Base-by-base conservation (phyloP, 35 echinoderm and acorn worm species). In the Patiria miniata region DNA sequence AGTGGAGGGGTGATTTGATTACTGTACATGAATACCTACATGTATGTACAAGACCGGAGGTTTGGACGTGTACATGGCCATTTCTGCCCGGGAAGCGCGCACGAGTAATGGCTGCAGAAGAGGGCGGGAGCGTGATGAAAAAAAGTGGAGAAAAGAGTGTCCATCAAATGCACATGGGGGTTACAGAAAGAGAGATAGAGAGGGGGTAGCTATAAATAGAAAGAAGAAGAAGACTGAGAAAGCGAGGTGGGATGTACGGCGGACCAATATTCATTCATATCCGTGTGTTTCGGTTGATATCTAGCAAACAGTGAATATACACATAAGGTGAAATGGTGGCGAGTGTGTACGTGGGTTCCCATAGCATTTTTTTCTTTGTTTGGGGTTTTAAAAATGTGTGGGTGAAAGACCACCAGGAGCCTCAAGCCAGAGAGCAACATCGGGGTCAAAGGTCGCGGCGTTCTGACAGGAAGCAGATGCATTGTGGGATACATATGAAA, bases 41-140 rank as follows among this genome's bases (percentile, higher is more conserved):
- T 93, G 91, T 90, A 82, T 86, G 87, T 87, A 97, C 87, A 97
- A 85, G 78, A 91, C 95, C 78, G 95, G 91, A 81, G 95, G 95
- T 93, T 97, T 97, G 79, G 95, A 97, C 87, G 95, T 93, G 91
- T 97, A 97, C 91, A 97, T 93, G 95, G 95, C 95, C 95, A 97
- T 97, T 97, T 97, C 95, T 91, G 91, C 95, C 83, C 95, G 84
- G 78, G 95, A 97, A 90, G 93, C 95, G 90, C 91, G 95, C 78
- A 81, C 95, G 79, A 97, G 95, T 79, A 97, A 92, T 82, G 95
- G 95, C 95, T 97, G 95, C 87, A 89, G 91, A 80, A 85, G 78
- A 39, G 61, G 52, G 89, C 69, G 78, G 61, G 73, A 89, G 77
- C 37, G 42, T 33, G 82, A 37, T 51, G 82, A 59, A 53, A 84